phyloP scores from a whole-genome alignment of 1,140 invertebrate species.

The Drosophila parvula region DNA sequence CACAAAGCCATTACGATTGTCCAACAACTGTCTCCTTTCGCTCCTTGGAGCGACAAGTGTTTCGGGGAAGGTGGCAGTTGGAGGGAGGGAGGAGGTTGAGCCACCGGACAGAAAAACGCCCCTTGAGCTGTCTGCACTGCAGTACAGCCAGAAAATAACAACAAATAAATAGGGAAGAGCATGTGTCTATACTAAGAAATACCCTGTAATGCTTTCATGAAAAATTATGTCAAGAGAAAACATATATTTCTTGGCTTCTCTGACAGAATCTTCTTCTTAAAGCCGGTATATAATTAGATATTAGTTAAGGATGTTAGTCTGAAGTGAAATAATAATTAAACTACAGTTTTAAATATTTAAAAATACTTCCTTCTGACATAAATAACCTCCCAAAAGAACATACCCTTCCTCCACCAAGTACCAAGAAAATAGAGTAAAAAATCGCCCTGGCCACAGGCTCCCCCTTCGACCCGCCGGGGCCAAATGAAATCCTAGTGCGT shows the following conservation, averaged over 20 bases:
- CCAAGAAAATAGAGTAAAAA: constrained; percentile 3
- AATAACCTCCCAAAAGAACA: background rate
- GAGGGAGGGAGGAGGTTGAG: background rate
- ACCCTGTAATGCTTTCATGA: background rate
- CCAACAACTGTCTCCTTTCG: constrained; percentile 21
- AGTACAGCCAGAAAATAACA: constrained; percentile 6
- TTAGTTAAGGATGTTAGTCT: background rate
- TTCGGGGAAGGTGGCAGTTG: constrained; percentile 21
- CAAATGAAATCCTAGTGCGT: constrained; percentile 65
- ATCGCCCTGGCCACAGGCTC: constrained; percentile 28
- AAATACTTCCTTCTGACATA: background rate
- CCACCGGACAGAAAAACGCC: constrained; percentile 8
- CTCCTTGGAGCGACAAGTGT: constrained; percentile 60
- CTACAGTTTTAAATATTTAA: background rate
- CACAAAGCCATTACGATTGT: constrained; percentile 66
- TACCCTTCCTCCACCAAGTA: background rate
- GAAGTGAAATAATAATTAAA: background rate
- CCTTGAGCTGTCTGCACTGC: constrained; percentile 32
- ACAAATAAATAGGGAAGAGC: background rate
- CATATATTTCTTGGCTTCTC: background rate
- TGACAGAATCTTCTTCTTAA: too few species aligned
- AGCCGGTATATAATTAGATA: too few species aligned
- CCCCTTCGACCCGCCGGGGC: background rate
- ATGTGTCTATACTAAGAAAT: background rate
- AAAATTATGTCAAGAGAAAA: background rate